phyloP scores from a whole-genome alignment of 2,113 vertebrate genomes.

The Corynorhinus townsendii region DNA sequence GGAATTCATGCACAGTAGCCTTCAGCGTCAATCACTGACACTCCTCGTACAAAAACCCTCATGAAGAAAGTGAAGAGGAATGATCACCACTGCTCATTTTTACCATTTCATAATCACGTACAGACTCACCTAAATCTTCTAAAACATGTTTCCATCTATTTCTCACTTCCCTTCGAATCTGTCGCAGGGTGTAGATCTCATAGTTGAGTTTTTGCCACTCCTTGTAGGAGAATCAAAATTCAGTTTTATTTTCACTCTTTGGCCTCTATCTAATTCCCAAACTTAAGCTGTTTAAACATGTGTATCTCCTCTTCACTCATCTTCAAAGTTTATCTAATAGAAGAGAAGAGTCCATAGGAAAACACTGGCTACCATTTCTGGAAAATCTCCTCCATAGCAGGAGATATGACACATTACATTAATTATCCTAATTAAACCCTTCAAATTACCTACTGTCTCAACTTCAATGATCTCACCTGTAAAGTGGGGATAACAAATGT shows the following conservation, averaged over 20 bases:
- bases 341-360: not conserved
- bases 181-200: conserved; percentile 88
- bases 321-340: not conserved
- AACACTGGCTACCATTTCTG: not conserved
- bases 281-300: not conserved
- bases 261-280: not conserved
- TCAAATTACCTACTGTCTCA: not conserved
- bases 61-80: not conserved
- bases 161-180: conserved; percentile 86
- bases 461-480: not conserved
- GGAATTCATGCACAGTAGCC: not conserved
- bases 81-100: not conserved
- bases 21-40: not conserved
- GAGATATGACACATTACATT: no score
- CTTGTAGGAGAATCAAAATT: conserved; percentile 78
- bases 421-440: not conserved
- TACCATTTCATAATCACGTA: not conserved
- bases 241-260: not conserved
- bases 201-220: conserved; percentile 97
- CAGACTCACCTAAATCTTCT: conserved; percentile 87
- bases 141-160: conserved; percentile 90
- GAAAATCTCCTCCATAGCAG: not conserved
- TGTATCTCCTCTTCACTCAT: not conserved
- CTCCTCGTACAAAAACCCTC: not conserved
- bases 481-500: not conserved